Conservation (phyloP, 2,888 invertebrate species). For the Arge pagana region DNA sequence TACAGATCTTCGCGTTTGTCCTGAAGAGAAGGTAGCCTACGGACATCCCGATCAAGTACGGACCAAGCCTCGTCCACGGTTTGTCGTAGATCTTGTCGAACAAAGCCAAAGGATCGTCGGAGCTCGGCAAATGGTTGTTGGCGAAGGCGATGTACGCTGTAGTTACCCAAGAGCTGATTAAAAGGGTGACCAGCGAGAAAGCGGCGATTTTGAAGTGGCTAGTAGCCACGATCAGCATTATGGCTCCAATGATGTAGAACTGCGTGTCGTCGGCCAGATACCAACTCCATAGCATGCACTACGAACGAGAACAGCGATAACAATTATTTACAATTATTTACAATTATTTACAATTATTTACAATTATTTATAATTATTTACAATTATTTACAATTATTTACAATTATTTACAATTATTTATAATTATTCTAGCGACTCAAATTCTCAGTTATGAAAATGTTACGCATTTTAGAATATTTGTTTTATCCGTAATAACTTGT, state of each 20-base stretch:
- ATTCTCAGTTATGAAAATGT: too few species aligned
- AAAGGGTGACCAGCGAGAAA: conserved; percentile 66
- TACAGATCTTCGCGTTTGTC: conserved; percentile 76
- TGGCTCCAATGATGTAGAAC: conserved; percentile 81
- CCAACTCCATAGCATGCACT: conserved; percentile 95
- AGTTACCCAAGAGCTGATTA: conserved; percentile 78
- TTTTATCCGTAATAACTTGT: too few species aligned
- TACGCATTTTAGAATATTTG: too few species aligned
- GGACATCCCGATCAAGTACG: conserved; percentile 83
- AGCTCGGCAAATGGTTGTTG: conserved; percentile 77
- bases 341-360: too few species aligned
- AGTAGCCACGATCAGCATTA: conserved; percentile 79
- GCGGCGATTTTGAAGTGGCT: conserved; percentile 81
- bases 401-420: too few species aligned
- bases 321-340: too few species aligned
- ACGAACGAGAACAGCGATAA: too few species aligned
- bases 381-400: too few species aligned
- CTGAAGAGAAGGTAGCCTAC: conserved; percentile 84
- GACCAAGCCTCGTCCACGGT: conserved; percentile 85
- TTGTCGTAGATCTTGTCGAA: conserved; percentile 91
- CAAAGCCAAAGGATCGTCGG: conserved; percentile 80
- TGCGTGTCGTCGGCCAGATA: conserved; percentile 87
- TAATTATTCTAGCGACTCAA: too few species aligned
- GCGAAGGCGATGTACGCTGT: conserved; percentile 80
- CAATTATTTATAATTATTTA: too few species aligned